phyloP scores from a whole-genome alignment of 2,113 vertebrate species.

The Rostratula benghalensis region DNA sequence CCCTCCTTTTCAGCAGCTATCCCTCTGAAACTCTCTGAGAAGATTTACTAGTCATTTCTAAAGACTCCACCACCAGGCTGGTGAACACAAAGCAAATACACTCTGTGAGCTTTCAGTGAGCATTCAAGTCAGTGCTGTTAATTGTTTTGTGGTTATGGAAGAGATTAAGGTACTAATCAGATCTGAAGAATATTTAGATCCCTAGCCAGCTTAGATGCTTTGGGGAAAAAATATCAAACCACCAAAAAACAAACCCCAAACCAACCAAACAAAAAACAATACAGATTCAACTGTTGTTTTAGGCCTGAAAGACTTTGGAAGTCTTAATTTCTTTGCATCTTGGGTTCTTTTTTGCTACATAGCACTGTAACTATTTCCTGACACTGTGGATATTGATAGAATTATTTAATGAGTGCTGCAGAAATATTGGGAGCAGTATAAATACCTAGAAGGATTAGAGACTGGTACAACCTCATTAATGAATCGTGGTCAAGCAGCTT shows the following conservation, averaged over 20 bases:
- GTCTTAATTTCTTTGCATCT: not conserved
- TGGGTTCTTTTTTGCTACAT: not conserved
- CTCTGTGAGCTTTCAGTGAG: not conserved
- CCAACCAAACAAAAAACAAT: not conserved
- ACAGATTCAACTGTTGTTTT: not conserved
- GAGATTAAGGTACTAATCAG: not conserved
- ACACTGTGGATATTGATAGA: not conserved
- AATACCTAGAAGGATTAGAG: not conserved
- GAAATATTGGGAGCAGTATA: not conserved
- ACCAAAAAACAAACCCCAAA: not conserved
- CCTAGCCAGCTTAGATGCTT: not conserved
- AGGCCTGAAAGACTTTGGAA: not conserved
- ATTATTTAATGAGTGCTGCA: not conserved
- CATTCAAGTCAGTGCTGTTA: not conserved
- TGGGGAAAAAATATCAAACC: not conserved
- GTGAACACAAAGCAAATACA: not conserved
- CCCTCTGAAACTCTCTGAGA: not conserved
- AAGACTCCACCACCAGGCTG: not conserved
- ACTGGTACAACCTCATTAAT: not conserved
- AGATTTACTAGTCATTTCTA: not conserved
- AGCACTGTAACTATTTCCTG: not conserved
- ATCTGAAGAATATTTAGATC: not conserved
- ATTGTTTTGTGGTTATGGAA: not conserved
- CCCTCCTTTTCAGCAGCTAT: not conserved
- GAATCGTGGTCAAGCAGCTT: not conserved